Base-by-base conservation (phyloP, 2,797 vertebrate species). In the Rhadinocentrus ornatus region DNA sequence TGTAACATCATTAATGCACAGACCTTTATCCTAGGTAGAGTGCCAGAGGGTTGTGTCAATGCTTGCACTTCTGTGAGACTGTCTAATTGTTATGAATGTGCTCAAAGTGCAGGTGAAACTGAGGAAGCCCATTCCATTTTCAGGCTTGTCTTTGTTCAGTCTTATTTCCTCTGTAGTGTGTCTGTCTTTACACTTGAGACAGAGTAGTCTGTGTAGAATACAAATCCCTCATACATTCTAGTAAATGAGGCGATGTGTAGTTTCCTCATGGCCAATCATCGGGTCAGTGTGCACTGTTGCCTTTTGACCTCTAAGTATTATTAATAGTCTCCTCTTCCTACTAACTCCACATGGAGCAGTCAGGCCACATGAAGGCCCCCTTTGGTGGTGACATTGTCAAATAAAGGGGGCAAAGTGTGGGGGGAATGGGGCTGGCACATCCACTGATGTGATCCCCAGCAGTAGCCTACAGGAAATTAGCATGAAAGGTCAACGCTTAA, bases 401-500 rank as follows among this genome's bases (percentile, higher is more conserved):
- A 69, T 61, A 69, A 60, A 62, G 60, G 50, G 50, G 62, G 35
- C 54, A 29, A 26, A 8, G 73, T 69, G 55, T 35, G 20, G 44
- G 44, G 10, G 65, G 55, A 69, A 44, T 5, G 13, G 26, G 35
- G 22, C 39, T 46, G 4, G 67, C n/a, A 57, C 41, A 34, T 59
- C 26, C 50, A 46, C 29, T 55, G 58, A 62, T 58, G 34, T 71
- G 57, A 75, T 66, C 58, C 69, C 77, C 75, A 68, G 73, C 61
- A 62, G 68, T 22, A 34, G 70, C 77, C 70, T 22, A 31, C 44
- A 44, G 76, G 50, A 77, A 81, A 82, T 70, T 50, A 71, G 32
- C 74, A 46, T 62, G 13, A 81, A 86, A 88, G 84, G 82, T 91
- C 81, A 72, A 4, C 0, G 73, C 62, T 76, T 62, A 81, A 84